These are phyloP conservation scores for Balanococcus diminutus DNA, from an alignment of 2,888 invertebrate species.

Conservation along the genomic window DNA sequence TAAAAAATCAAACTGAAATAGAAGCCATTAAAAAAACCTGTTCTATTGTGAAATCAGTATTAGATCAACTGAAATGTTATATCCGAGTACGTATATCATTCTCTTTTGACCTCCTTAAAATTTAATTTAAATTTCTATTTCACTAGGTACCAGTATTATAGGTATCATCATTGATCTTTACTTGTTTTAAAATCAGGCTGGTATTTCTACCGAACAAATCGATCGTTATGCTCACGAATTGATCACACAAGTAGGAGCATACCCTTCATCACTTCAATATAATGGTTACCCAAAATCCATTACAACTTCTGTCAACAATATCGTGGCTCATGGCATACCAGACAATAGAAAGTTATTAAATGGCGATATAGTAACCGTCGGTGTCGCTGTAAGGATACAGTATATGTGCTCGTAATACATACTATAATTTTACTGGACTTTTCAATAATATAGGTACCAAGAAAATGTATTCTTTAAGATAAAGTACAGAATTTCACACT, in stretches of 20 bases:
- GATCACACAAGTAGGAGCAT: constrained; percentile 74
- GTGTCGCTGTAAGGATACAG: constrained; percentile 76
- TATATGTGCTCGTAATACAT: too few species aligned
- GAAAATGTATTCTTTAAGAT: too few species aligned
- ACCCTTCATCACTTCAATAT: constrained; percentile 89
- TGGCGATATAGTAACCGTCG: constrained; percentile 90
- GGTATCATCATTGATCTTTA: too few species aligned
- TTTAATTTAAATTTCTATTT: too few species aligned
- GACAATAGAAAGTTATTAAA: constrained; percentile 76
- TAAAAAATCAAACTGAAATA: constrained; percentile 73
- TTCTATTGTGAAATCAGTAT: constrained; percentile 69
- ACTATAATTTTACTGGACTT: too few species aligned
- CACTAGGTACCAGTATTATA: too few species aligned
- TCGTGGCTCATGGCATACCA: constrained; percentile 92
- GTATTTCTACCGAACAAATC: constrained; percentile 83
- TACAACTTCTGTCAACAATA: constrained; percentile 90
- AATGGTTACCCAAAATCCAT: constrained; percentile 85
- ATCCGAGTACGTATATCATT: not conserved
- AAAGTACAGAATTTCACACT: too few species aligned
- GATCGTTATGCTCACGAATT: constrained; percentile 76
- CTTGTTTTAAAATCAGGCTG: constrained; percentile 65
- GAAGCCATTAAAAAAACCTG: constrained; percentile 74
- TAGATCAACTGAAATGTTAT: constrained; percentile 27
- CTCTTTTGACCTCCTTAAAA: too few species aligned
- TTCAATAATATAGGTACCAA: too few species aligned